Evolutionary conservation across 1,140 invertebrate genomes (phyloP), one percentile per base, ranked within the genome.

Genomic region (Ceratoteleas bidentatus): DNA sequence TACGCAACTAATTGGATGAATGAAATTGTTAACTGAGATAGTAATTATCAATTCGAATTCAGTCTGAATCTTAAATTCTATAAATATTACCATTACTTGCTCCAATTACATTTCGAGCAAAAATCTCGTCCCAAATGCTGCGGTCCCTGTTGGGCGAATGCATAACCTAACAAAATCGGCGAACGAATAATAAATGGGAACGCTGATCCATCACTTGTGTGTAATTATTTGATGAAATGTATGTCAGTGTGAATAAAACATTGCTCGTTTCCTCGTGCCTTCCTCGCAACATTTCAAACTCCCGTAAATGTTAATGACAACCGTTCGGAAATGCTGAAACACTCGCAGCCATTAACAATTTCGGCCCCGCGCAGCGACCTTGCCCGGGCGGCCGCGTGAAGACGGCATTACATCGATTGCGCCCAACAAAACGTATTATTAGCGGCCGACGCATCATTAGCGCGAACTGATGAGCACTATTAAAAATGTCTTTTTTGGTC

Each of bases 401-500:
- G 66, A 70, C 54, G 66, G 50, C 56, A 60, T 70, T 58, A 54
- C 60, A 70, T 70, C 49, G 38, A 70, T 70, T 50, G 56, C 33
- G 62, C 32, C 40, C n/a, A 69, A 69, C 66, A 58, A 69, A 69
- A 69, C 66, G 66, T 54, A 69, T 69, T 58, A 58, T 58, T 58
- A 58, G 43, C 16, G 45, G 53, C 34, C 11, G 56, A 69, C 54
- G 66, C 66, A 50, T 69, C 49, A 69, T 58, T 69, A 49, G 53
- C 65, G 56, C 14, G 52, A 68, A 66, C 56, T 36, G 64, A 45
- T 58, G n/a, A n/a, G n/a, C n/a, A n/a, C n/a, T n/a, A n/a, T n/a
- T n/a, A n/a, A n/a, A n/a, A n/a, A n/a, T n/a, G n/a, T n/a, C n/a
- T n/a, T n/a, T n/a, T n/a, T n/a, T n/a, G n/a, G n/a, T n/a, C n/a